phyloP scores from a whole-genome alignment of 2,113 vertebrate genomes.

The Micronycteris hirsuta region DNA sequence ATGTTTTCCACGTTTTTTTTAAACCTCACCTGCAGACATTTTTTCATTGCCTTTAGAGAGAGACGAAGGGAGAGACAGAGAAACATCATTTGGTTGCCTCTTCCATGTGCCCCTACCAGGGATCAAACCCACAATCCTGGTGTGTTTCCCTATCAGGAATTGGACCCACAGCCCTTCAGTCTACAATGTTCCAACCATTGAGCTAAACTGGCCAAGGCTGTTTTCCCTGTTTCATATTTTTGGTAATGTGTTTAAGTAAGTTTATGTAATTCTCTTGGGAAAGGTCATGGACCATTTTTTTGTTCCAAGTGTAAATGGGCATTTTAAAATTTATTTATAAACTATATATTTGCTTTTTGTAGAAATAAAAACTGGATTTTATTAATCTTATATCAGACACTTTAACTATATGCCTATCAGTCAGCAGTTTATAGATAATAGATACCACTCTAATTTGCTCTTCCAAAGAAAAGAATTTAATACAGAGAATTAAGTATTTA shows the following conservation, averaged over 20 bases:
- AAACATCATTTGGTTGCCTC: no score
- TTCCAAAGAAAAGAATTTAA: background rate
- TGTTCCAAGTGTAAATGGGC: background rate
- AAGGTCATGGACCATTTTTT: background rate
- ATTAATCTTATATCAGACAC: background rate
- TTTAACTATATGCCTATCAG: background rate
- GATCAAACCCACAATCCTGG: no score
- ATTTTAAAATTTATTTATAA: slow-evolving; percentile 1
- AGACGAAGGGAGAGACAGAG: no score
- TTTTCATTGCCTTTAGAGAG: no score
- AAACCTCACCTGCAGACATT: no score
- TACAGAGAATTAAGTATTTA: background rate
- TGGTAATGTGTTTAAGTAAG: background rate
- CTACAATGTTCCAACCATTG: no score
- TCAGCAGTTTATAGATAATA: background rate
- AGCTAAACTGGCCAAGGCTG: no score
- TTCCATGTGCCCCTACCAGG: no score
- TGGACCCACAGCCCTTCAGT: no score
- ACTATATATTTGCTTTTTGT: background rate
- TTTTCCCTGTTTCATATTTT: background rate
- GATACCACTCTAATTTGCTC: background rate
- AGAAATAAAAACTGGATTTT: background rate
- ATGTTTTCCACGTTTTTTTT: background rate
- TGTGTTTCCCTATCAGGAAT: no score
- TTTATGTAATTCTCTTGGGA: background rate